Evolutionary conservation across 2,113 vertebrate genomes (phyloP).

Genomic region (Cyanistes caeruleus): DNA sequence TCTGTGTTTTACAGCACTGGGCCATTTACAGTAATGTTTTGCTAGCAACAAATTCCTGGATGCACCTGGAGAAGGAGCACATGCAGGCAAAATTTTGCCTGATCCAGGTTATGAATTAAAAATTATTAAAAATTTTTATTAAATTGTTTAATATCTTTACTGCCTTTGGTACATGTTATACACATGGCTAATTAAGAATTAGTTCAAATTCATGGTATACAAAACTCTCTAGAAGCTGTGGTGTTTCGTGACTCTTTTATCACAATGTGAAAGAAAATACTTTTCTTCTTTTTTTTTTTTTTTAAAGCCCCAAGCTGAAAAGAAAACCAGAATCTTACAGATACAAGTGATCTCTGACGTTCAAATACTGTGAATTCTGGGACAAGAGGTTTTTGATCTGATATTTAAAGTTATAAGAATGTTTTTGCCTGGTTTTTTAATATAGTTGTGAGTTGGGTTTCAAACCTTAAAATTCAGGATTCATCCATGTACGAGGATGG

Average conservation of each 20-base stretch:
- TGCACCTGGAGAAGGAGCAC: not conserved
- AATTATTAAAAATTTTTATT: not conserved
- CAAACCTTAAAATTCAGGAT: not conserved
- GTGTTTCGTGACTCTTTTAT: not conserved
- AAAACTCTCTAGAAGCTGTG: not conserved
- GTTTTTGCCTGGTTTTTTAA: not conserved
- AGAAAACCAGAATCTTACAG: not conserved
- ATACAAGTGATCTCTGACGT: not conserved
- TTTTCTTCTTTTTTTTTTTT: not conserved
- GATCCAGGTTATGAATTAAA: not conserved
- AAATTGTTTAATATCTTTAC: not conserved
- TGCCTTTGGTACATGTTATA: not conserved
- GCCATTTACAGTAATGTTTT: not conserved
- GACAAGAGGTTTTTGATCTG: not conserved
- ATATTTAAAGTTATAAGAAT: not conserved
- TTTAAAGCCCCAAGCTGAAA: not conserved
- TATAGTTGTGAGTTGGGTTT: not conserved
- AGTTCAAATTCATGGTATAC: not conserved
- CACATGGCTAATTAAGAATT: not conserved
- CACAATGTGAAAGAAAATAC: not conserved
- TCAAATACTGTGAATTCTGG: not conserved
- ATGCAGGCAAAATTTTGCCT: not conserved
- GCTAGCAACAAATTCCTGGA: not conserved
- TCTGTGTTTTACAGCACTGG: not conserved
- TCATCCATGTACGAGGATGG: fast-evolving